Evolutionary conservation across 1,140 invertebrate species (phyloP), one percentile per base, ranked within the genome.

Genomic region (Panulirus ornatus): DNA sequence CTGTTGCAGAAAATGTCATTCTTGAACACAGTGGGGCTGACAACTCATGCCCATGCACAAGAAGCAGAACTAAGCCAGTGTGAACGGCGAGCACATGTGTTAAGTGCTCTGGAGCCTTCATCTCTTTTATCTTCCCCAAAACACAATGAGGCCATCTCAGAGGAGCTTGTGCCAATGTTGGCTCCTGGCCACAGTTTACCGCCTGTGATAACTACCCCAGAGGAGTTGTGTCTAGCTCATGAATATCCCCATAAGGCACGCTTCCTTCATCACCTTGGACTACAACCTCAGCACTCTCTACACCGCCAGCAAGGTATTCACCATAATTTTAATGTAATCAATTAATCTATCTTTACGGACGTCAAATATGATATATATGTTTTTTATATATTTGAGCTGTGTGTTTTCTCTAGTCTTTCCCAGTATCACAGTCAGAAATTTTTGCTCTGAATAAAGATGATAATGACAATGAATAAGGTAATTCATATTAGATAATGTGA

Each of bases 191-290:
- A 89, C 70, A 76, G 66, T 58, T 44, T 89, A 3, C 70, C 79
- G 16, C 54, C 88, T 34, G 78, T 82, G 44, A 82, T 75, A 42
- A 89, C 88, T 30, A 82, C 63, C 63, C 40, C 78, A n/a, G 88
- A 89, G 88, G 88, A 89, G 51, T 38, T 89, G 63, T 89, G 88
- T 63, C 88, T 89, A 66, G 79, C 78, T 51, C 88, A 89, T 36
- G 88, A 89, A 70, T 89, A 89, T 47, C 79, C 88, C 5, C 88
- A 89, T 38, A 89, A 89, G 71, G 88, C 88, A 16, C 78, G 88
- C 42, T 89, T 89, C 79, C 81, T 89, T 27, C 88, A 89, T 51
- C 88, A 89, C 66, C 71, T 89, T 9, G 88, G 79, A 16, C 81
- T 89, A 27, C 88, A 89, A 36, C 88, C 88, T 54, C 88, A 89